Evolutionary conservation across 2,113 vertebrate genomes (phyloP).

Genomic region (Callorhinus ursinus): DNA sequence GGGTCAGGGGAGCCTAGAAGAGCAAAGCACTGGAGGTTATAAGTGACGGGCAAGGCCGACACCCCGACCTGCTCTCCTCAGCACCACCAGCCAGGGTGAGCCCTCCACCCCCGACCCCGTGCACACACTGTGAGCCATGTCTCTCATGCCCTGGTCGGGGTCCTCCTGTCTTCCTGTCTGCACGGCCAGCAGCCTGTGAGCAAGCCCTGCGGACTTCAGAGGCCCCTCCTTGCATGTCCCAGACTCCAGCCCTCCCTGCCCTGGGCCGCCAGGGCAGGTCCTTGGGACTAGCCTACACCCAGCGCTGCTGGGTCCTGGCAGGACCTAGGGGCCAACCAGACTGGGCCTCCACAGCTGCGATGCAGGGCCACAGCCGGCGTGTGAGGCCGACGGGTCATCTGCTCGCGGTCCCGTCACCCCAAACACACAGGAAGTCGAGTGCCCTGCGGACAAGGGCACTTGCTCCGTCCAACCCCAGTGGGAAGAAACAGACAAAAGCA

Average conservation of each 20-base stretch:
- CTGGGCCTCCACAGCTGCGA: background rate
- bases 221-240: fast-evolving
- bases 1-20: no score
- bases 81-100: no score
- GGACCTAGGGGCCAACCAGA: background rate
- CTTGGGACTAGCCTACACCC: background rate
- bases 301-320: background rate
- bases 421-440: background rate
- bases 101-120: background rate
- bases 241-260: background rate
- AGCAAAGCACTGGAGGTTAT: background rate
- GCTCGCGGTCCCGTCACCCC: background rate
- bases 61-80: background rate
- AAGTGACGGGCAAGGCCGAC: background rate
- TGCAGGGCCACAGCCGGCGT: fast-evolving
- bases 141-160: background rate
- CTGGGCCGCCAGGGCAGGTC: background rate
- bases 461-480: background rate
- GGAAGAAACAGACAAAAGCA: background rate
- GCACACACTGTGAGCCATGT: fast-evolving
- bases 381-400: background rate
- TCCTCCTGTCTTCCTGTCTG: background rate
- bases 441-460: background rate
- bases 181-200: background rate
- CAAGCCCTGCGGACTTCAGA: background rate